A percentile compares a stretch with the other conserved stretches of the same genome.
Conservation (phyloP, 2,113 vertebrate species). For the Machaerirhynchus nigripectus region DNA sequence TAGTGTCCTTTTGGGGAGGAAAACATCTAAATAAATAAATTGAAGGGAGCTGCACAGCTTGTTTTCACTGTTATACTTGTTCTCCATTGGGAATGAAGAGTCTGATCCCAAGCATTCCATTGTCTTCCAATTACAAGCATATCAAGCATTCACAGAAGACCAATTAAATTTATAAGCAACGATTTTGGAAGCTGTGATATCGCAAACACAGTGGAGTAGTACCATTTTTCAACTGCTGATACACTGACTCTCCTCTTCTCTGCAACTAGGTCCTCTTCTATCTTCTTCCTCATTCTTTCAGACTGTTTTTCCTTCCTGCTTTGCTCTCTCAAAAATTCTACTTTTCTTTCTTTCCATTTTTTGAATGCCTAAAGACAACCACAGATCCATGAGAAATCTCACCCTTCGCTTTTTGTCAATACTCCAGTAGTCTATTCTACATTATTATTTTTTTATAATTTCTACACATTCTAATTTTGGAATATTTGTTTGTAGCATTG, state of each 20-base stretch:
- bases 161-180: neutral
- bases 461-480: neutral
- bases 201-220: neutral
- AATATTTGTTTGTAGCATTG: neutral
- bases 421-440: neutral
- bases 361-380: constrained; percentile 83
- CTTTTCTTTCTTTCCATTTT: constrained; percentile 87
- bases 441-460: neutral
- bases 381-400: neutral
- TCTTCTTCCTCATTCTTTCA: constrained; percentile 75
- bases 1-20: neutral
- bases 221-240: constrained; percentile 87
- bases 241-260: constrained; percentile 78
- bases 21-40: neutral
- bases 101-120: neutral
- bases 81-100: neutral
- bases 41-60: neutral
- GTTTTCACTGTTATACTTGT: neutral
- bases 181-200: neutral
- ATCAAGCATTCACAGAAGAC: neutral
- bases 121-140: neutral
- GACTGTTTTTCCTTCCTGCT: constrained; percentile 74
- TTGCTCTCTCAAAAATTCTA: constrained; percentile 77
- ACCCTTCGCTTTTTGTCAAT: neutral
- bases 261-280: constrained; percentile 75